phyloP scores from a whole-genome alignment of 2,888 invertebrate species.

The Chrysomela aeneicollis region DNA sequence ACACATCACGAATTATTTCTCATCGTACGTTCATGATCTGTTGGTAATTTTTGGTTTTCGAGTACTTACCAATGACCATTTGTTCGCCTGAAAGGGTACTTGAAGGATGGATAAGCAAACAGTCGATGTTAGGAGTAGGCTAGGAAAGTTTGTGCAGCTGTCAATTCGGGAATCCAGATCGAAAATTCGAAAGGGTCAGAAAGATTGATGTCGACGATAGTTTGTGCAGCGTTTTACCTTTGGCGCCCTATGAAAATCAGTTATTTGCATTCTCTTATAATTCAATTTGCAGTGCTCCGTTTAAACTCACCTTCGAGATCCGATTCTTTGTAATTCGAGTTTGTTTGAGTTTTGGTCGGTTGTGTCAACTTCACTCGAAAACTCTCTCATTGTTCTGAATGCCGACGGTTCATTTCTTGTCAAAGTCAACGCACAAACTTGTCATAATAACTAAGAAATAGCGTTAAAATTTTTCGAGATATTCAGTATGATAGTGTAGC shows the following conservation, averaged over 20 bases:
- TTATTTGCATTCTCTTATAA: not conserved
- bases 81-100: conserved; percentile 11
- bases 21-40: too few relatives aligned
- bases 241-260: not conserved
- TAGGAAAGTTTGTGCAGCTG: conserved; percentile 55
- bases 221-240: conserved; percentile 12
- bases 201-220: conserved; percentile 12
- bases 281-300: not conserved
- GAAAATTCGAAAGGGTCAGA: not conserved
- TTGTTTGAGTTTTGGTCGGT: too few relatives aligned
- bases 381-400: conserved; percentile 24
- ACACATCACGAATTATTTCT: too few relatives aligned
- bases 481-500: conserved; percentile 54
- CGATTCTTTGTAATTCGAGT: too few relatives aligned
- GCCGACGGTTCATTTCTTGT: conserved; percentile 44
- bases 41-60: too few relatives aligned
- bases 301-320: too few relatives aligned
- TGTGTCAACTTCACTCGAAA: not conserved
- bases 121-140: conserved; percentile 52
- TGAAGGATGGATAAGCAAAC: too few relatives aligned
- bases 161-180: conserved; percentile 41
- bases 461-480: conserved; percentile 55
- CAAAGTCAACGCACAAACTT: conserved; percentile 61
- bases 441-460: conserved; percentile 48
- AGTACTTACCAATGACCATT: conserved; percentile 37